Evolutionary conservation across 2,888 invertebrate genomes (phyloP), one percentile per base, ranked within the genome.

Genomic region (Ophion ventricosus): DNA sequence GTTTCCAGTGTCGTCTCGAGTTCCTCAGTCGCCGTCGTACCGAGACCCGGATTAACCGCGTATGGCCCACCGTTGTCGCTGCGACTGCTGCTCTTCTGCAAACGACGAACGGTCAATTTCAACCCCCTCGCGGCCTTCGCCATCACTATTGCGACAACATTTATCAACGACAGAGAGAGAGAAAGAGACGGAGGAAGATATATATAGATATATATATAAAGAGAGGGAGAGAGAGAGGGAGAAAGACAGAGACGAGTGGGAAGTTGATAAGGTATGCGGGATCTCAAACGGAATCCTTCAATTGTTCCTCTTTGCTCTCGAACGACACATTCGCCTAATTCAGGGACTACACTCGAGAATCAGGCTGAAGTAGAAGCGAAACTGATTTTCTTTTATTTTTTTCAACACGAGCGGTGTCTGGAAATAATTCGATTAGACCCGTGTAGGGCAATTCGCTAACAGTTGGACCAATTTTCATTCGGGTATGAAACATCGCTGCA

Each of bases 41-140:
- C 49, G 17, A 49, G 17, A 1, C 14, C 56, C 10, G 86, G 85
- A 49, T 87, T 84, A 4, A 87, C 70, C 49, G 4, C 49, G 49
- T 49, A 49, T 29, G 84, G 86, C 26, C 90, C 84, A 56, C 92
- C 91, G 69, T 90, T 92, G 69, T 93, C 92, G 40, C 91, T 92
- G 72, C 90, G 90, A 43, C 90, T 88, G 66, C 90, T 91, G 49
- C 49, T 49, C 85, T 92, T 93, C 93, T 93, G 91, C 40, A 91
- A 91, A 70, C 69, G 67, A 17, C 87, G 88, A 84, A 57, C n/a
- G 29, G 77, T 84, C 67, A 84, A 35, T 69, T n/a, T n/a, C n/a
- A n/a, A n/a, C n/a, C n/a, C n/a, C n/a, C n/a, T n/a, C n/a, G n/a
- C n/a, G n/a, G 75, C 61, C 64, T 66, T 43, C 56, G 66, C 29